Base-by-base conservation (phyloP, 2,797 vertebrate species). In the Tapera naevia region DNA sequence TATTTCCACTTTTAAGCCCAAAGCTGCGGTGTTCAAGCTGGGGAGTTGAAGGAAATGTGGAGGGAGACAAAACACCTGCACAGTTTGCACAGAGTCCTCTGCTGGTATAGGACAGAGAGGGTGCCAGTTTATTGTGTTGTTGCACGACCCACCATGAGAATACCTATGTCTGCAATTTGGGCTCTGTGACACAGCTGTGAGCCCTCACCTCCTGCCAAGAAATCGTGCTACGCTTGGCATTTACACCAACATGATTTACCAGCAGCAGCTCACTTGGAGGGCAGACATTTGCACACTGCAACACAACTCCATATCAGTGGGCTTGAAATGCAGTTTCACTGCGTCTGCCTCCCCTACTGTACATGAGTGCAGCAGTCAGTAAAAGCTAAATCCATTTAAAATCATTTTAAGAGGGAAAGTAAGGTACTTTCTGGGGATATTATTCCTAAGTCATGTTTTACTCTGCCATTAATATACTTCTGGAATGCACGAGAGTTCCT, bases 401-500 rank as follows among this genome's bases (percentile, higher is more conserved):
- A 91, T 60, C 11, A 91, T 72, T 89, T 84, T 48, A 43, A 84
- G 72, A 70, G 53, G 37, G 33, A 76, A 93, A 94, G 90, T 46
- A 90, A 90, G 48, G 78, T 45, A 61, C 88, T 96, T 94, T 92
- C 89, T 95, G 74, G 79, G 45, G 80, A 71, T 91, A 87, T 88
- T 90, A 88, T 93, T 96, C 93, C 89, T 81, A 87, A 80, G 89
- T 30, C 81, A 15, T 30, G 67, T 71, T 97, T 95, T 96, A 88
- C 76, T 95, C 93, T 87, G 93, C 91, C 91, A 91, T 97, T 97
- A 97, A 96, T 91, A 90, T 41, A 96, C 93, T 93, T 97, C 80
- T 73, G 91, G 88, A 94, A 91, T 91, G 88, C 89, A 97, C 92
- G 72, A 97, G 96, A 97, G 91, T 78, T 88, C 87, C 92, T 92